Percentiles rank a stretch among this genome's conserved stretches.
Evolutionary conservation across 1,140 invertebrate genomes (phyloP).

Genomic region (Steinernema khuongi): DNA sequence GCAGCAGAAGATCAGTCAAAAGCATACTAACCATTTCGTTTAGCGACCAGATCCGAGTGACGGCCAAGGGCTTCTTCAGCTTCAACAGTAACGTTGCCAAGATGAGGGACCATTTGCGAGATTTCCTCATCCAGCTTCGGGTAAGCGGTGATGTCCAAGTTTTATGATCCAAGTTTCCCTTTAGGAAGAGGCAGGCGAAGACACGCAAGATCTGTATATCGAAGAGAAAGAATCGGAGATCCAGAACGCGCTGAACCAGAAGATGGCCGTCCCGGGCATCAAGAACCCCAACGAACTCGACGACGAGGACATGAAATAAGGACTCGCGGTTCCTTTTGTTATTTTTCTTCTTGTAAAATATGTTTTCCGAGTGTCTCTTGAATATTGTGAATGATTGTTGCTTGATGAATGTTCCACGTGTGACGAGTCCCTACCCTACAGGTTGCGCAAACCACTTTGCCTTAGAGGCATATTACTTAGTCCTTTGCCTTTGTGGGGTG

Average conservation of each 20-base stretch:
- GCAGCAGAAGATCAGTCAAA: too few species aligned
- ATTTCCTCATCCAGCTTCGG: slow-evolving; percentile 93
- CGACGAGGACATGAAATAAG: slow-evolving; percentile 32
- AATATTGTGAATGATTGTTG: too few species aligned
- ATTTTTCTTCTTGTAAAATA: too few species aligned
- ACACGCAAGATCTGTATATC: slow-evolving; percentile 89
- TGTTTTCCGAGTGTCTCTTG: too few species aligned
- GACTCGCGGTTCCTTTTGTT: too few species aligned
- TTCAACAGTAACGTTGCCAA: slow-evolving; percentile 87
- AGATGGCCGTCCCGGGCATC: slow-evolving; percentile 66
- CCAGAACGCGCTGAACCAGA: slow-evolving; percentile 81
- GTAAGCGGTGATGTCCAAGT: neutral
- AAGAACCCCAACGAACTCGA: slow-evolving; percentile 37
- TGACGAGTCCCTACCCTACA: too few species aligned
- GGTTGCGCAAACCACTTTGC: too few species aligned
- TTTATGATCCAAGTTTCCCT: slow-evolving; percentile 14
- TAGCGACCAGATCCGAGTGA: slow-evolving; percentile 86
- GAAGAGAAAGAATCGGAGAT: slow-evolving; percentile 86
- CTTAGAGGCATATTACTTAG: too few species aligned
- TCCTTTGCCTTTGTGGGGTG: too few species aligned
- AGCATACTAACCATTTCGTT: slow-evolving; percentile 40
- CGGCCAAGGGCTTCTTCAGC: slow-evolving; percentile 94
- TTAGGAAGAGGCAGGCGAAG: slow-evolving; percentile 92
- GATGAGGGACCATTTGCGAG: slow-evolving; percentile 97
- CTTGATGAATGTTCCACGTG: too few species aligned